phyloP scores from a whole-genome alignment of 1,140 invertebrate genomes.

The Halictus rubicundus region DNA sequence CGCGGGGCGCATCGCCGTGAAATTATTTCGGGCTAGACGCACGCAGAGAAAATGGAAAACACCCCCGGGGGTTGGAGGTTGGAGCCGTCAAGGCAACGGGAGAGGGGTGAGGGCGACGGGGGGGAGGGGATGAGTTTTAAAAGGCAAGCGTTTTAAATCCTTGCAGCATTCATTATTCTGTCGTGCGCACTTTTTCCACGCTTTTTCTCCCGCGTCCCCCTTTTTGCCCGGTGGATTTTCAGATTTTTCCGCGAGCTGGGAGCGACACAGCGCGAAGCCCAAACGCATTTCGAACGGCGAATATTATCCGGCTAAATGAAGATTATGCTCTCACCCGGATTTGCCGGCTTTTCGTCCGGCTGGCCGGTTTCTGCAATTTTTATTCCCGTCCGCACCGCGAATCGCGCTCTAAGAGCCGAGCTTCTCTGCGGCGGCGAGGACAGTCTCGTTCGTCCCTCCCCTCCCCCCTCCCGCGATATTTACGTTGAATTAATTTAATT shows the following conservation, averaged over 20 bases:
- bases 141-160: constrained; percentile 18
- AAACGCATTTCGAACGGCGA: constrained; percentile 1
- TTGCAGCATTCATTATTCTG: constrained; percentile 18
- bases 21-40: constrained; percentile 8
- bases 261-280: not conserved
- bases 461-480: not conserved
- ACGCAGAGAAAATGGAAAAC: not conserved
- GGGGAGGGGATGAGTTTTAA: not conserved
- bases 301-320: constrained; percentile 26
- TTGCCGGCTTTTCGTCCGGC: not conserved
- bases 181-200: not conserved
- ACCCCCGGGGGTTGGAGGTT: not conserved
- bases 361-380: not conserved
- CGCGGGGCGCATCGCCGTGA: constrained; percentile 29
- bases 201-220: not conserved
- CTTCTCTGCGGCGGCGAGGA: not conserved
- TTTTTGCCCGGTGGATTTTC: not conserved
- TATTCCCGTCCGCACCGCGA: not conserved
- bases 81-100: too few species aligned
- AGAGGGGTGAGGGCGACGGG: not conserved
- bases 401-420: not conserved
- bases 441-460: not conserved
- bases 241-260: not conserved
- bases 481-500: not conserved
- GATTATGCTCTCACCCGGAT: constrained; percentile 1